Base-by-base conservation (phyloP, 2,888 invertebrate species). In the Cephus pygmeus region DNA sequence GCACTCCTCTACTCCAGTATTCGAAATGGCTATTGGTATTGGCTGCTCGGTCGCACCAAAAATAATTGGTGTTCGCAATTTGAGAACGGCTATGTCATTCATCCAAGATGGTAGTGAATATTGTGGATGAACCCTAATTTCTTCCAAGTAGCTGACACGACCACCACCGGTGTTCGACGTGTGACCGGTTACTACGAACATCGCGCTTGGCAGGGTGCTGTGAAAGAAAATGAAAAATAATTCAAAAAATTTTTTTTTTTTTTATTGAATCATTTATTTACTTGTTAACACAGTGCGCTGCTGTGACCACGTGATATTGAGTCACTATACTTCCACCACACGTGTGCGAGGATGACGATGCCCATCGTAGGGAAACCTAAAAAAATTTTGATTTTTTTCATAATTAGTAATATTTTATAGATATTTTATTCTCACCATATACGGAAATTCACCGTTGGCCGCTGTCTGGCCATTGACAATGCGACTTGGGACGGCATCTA, bases 241-340 rank as follows among this genome's bases (percentile, higher is more conserved):
- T 15, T 6, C 0, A 31, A 9, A 71, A 23, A 11, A 31, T 30
- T 71, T n/a, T 4, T 71, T 71, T 71, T n/a, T 4, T 12, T 23
- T 11, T 23, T 12, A 68, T 77, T n/a, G 0, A 34, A 34, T 34
- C 34, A 34, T n/a, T 15, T 12, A 34, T 34, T 77, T 34, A 77
- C 77, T 69, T 69, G 35, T 35, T 75, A 11, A 77, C 74, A n/a
- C 77, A 77, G 33, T 77, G 77, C 11, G 77, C 77, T 33, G 77
- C 77, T 36, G 77, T 77, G 23, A 77, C 75, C 33, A 74, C 74
- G 34, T 77, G 77, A 12, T 74, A 34, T 30, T 73, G 77, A 0
- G 77, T 77, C 35, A 77, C 40, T 15, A 40, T 40, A 15, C 40
- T 40, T 6, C 40, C 40, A 6, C 40, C 40, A 40, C 40, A 40